Percentiles rank a stretch among this genome's conserved stretches.
phyloP scores from a whole-genome alignment of 2,113 vertebrate genomes.

The Pica pica region DNA sequence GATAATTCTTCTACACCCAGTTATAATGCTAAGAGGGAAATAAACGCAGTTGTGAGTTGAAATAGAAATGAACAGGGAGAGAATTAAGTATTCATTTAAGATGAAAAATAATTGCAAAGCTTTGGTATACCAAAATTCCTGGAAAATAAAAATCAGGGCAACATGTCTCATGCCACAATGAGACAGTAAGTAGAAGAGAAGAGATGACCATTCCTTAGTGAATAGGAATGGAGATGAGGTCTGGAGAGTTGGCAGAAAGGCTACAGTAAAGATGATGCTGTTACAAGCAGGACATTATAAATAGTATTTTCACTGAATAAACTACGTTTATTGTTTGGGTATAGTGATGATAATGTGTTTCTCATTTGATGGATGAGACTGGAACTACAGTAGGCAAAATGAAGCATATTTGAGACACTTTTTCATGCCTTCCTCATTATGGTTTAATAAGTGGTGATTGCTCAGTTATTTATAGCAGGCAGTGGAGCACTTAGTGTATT shows the following conservation, averaged over 20 bases:
- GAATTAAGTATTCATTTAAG: background rate
- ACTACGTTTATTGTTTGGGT: background rate
- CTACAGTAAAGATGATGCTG: background rate
- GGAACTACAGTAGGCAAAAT: conserved; percentile 3
- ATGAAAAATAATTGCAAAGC: background rate
- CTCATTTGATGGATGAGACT: conserved; percentile 7
- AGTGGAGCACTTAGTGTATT: background rate
- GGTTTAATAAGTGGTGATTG: conserved; percentile 56
- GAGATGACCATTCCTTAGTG: background rate
- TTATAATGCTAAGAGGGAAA: background rate
- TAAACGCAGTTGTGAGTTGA: background rate
- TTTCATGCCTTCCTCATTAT: conserved; percentile 38
- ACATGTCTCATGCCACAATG: background rate
- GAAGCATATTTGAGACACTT: background rate
- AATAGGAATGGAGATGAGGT: background rate
- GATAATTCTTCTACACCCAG: background rate
- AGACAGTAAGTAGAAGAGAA: background rate
- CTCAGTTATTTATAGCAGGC: conserved; percentile 44
- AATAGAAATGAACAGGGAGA: background rate
- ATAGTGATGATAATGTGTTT: conserved; percentile 6
- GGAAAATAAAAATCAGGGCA: background rate
- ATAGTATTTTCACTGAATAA: background rate
- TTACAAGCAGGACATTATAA: background rate
- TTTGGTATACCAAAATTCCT: background rate
- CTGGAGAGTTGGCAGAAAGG: background rate